These are phyloP conservation scores for Pipistrellus nathusii DNA, from an alignment of 2,797 vertebrate species.

Conservation along the genomic window DNA sequence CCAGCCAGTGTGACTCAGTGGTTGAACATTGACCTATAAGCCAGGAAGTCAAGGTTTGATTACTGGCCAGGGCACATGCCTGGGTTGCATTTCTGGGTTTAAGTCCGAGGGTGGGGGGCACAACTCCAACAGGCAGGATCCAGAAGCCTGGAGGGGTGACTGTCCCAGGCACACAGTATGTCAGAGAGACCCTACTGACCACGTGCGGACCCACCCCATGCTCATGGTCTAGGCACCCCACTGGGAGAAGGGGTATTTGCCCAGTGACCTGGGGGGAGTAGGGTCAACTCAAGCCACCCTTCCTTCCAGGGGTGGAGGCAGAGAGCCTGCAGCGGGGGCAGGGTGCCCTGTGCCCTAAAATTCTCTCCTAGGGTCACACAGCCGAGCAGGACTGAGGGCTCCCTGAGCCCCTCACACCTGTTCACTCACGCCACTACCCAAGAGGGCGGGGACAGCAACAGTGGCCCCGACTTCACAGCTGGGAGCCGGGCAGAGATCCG, in stretches of 20 bases:
- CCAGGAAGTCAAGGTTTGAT: too few relatives aligned
- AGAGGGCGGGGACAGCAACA: background rate
- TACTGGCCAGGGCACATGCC: too few relatives aligned
- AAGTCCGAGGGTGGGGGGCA: background rate
- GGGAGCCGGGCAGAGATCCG: background rate
- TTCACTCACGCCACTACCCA: background rate
- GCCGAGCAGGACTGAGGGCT: background rate
- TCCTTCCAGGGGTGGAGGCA: background rate
- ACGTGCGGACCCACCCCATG: accelerated
- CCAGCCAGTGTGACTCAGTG: too few relatives aligned
- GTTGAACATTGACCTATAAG: too few relatives aligned
- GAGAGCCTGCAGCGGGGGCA: background rate
- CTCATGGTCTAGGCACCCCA: accelerated
- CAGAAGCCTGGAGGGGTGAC: background rate
- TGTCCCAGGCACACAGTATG: background rate
- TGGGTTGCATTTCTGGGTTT: too few relatives aligned
- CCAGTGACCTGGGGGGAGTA: background rate
- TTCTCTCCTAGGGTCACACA: accelerated
- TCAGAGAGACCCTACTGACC: background rate
- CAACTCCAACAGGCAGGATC: background rate
- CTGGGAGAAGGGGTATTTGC: background rate
- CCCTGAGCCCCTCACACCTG: background rate
- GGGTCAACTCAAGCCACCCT: background rate
- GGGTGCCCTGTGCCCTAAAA: background rate
- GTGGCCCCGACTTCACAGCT: background rate